Conservation (phyloP, 2,797 vertebrate species). For the Spizella passerina region DNA sequence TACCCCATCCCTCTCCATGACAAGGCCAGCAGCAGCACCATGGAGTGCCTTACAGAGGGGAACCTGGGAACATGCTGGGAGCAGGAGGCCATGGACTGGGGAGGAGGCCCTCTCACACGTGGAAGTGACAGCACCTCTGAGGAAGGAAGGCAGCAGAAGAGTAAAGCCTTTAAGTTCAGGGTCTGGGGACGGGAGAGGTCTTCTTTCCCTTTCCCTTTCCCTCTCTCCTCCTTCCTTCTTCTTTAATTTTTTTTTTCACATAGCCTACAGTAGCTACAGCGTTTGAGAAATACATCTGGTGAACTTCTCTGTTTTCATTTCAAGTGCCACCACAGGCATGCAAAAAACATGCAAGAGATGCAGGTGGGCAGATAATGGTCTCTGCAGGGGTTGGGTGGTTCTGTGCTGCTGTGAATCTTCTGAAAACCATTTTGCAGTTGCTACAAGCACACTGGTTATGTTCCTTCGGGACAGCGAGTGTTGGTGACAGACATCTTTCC, state of each 20-base stretch:
- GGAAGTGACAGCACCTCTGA: neutral
- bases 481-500: neutral
- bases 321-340: neutral
- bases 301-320: neutral
- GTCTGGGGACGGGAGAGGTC: accelerated
- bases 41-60: neutral
- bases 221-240: neutral
- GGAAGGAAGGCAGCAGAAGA: neutral
- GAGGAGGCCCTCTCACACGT: accelerated
- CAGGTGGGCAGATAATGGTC: neutral
- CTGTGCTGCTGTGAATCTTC: neutral
- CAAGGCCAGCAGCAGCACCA: neutral
- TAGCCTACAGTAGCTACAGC: neutral
- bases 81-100: neutral
- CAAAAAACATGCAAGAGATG: neutral
- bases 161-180: accelerated
- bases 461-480: accelerated
- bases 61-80: neutral
- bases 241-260: neutral
- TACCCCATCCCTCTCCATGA: neutral
- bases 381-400: neutral
- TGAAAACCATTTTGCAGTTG: neutral
- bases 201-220: neutral
- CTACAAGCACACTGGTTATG: neutral
- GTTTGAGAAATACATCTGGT: accelerated